Conservation (phyloP, 2,113 vertebrate species). For the Martes martes region DNA sequence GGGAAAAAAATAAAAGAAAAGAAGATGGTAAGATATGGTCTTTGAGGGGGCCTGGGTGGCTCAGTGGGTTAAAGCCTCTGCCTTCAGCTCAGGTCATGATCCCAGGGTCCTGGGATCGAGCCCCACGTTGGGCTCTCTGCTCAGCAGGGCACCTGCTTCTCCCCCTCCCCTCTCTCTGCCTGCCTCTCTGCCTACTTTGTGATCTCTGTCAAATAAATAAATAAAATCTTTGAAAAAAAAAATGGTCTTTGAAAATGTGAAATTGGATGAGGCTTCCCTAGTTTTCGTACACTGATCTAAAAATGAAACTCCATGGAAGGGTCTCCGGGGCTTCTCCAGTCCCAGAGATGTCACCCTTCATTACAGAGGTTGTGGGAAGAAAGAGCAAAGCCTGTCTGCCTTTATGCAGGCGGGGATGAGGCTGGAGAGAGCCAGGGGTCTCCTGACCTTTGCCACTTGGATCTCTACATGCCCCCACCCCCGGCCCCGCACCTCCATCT, state of each 20-base stretch:
- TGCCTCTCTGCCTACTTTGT: too few species aligned
- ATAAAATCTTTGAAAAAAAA: too few species aligned
- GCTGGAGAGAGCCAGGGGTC: background rate
- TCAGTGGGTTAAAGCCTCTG: too few species aligned
- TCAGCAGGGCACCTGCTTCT: too few species aligned
- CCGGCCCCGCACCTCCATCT: too few species aligned
- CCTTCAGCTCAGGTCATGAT: too few species aligned
- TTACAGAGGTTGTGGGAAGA: background rate
- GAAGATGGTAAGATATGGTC: background rate
- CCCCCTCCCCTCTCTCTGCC: too few species aligned
- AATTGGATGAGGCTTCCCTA: background rate
- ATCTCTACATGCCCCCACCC: background rate
- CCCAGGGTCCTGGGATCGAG: too few species aligned
- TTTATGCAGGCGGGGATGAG: background rate
- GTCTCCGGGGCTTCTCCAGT: background rate
- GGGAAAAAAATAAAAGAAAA: background rate
- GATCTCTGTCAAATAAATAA: too few species aligned
- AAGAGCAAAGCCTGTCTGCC: fast-evolving
- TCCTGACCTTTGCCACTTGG: background rate
- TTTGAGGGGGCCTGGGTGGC: background rate
- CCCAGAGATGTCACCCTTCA: background rate
- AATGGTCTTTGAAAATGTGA: background rate
- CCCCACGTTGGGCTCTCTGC: too few species aligned
- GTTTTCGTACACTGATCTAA: background rate
- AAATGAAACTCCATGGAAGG: background rate